Evolutionary conservation across 2,888 invertebrate species (phyloP).

Genomic region (Linyphia triangularis): DNA sequence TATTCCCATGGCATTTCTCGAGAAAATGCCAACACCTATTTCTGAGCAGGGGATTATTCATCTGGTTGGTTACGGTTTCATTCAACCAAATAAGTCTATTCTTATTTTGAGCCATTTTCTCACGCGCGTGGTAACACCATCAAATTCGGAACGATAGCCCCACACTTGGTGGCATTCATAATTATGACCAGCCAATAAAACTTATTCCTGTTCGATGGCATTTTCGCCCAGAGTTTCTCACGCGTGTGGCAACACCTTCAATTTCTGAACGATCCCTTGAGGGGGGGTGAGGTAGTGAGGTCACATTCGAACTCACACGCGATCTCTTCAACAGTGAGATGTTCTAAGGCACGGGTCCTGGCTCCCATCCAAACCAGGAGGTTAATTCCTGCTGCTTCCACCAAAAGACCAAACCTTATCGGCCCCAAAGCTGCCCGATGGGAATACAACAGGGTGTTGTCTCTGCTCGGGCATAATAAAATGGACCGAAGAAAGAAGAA

Average conservation of each 20-base stretch:
- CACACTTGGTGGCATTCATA: too few species aligned
- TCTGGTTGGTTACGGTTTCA: too few species aligned
- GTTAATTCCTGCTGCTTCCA: constrained; percentile 46
- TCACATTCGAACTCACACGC: background rate
- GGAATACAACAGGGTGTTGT: constrained; percentile 73
- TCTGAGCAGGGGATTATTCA: too few species aligned
- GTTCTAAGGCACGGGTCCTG: constrained; percentile 9
- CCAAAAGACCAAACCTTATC: constrained; percentile 36
- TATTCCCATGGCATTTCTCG: too few species aligned
- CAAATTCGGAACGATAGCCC: too few species aligned
- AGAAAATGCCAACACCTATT: too few species aligned
- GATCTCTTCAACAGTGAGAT: background rate
- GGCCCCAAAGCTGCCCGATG: constrained; percentile 47
- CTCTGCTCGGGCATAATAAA: constrained; percentile 59
- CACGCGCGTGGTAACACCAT: too few species aligned
- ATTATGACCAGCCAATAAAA: too few species aligned
- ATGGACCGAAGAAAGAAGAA: constrained; percentile 30
- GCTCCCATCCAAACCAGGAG: constrained; percentile 46
- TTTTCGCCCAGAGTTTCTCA: background rate
- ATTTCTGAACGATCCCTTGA: constrained; percentile 17
- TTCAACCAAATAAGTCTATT: too few species aligned
- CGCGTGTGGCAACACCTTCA: constrained; percentile 11
- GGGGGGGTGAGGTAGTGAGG: background rate
- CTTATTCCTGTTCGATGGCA: background rate
- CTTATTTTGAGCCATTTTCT: too few species aligned